Evolutionary conservation across 1,140 invertebrate species (phyloP).

Genomic region (Anastrepha ludens): DNA sequence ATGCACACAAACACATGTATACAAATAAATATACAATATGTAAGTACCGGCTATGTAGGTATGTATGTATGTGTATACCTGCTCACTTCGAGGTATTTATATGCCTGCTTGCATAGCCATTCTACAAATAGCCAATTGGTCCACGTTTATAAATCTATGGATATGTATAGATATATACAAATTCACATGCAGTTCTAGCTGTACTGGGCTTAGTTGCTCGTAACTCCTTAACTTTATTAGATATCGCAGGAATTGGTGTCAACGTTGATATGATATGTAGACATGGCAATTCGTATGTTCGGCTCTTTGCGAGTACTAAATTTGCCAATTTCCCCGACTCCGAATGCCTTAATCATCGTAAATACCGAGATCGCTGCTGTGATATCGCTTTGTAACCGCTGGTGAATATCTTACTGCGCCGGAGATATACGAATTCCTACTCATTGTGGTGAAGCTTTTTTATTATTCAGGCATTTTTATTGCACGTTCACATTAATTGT

Average conservation of each 20-base stretch:
- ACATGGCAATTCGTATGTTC: background rate
- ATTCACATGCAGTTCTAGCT: background rate
- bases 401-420: background rate
- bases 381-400: background rate
- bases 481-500: no score
- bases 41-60: background rate
- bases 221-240: slow-evolving; percentile 23
- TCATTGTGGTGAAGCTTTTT: no score
- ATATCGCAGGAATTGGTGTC: background rate
- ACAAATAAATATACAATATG: background rate
- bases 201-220: background rate
- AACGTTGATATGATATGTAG: slow-evolving; percentile 1
- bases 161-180: background rate
- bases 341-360: slow-evolving; percentile 16
- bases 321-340: background rate
- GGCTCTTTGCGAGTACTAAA: background rate
- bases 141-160: background rate
- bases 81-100: background rate
- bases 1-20: background rate
- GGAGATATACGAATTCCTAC: background rate
- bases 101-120: background rate
- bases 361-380: slow-evolving; percentile 16
- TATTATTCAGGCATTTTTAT: no score
- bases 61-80: no score
- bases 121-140: background rate